These are phyloP conservation scores for Hippocampus abdominalis DNA, from an alignment of 2,113 vertebrate species.

Conservation along the genomic window DNA sequence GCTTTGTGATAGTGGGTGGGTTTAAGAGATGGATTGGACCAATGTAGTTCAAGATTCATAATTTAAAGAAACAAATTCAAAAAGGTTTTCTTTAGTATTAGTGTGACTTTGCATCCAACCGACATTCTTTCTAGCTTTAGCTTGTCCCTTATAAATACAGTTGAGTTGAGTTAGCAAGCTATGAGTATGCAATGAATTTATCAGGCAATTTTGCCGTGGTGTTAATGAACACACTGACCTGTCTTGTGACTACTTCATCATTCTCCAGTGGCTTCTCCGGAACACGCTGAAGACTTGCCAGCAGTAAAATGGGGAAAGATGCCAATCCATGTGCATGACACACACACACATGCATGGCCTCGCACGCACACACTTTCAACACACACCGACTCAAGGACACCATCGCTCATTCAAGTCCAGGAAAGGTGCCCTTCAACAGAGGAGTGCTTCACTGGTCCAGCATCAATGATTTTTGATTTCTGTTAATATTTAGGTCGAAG, in stretches of 20 bases:
- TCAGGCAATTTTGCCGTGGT: not conserved
- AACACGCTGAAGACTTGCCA: slow-evolving; percentile 6
- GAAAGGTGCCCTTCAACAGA: slow-evolving; percentile 10
- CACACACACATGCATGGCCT: not conserved
- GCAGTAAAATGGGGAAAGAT: slow-evolving; percentile 7
- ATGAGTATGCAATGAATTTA: not conserved
- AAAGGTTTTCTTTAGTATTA: no score
- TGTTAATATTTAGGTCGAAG: not conserved
- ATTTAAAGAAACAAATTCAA: not conserved
- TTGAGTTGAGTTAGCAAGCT: not conserved
- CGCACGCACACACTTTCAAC: not conserved
- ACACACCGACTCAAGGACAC: slow-evolving; percentile 4
- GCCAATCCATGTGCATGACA: slow-evolving; percentile 11
- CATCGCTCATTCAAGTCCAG: slow-evolving; percentile 7
- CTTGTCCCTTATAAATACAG: no score
- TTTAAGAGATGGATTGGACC: not conserved
- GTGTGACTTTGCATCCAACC: no score
- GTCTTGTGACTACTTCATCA: slow-evolving; percentile 9
- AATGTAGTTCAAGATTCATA: not conserved
- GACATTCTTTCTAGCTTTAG: no score
- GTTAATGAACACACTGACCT: slow-evolving; percentile 13
- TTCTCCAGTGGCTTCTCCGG: slow-evolving; percentile 2
- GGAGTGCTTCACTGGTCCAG: not conserved
- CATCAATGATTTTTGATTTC: not conserved
- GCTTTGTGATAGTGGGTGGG: not conserved